Percentiles rank a stretch among this genome's conserved stretches.
phyloP scores from a whole-genome alignment of 2,113 vertebrate species.

The Syngnathus scovelli region DNA sequence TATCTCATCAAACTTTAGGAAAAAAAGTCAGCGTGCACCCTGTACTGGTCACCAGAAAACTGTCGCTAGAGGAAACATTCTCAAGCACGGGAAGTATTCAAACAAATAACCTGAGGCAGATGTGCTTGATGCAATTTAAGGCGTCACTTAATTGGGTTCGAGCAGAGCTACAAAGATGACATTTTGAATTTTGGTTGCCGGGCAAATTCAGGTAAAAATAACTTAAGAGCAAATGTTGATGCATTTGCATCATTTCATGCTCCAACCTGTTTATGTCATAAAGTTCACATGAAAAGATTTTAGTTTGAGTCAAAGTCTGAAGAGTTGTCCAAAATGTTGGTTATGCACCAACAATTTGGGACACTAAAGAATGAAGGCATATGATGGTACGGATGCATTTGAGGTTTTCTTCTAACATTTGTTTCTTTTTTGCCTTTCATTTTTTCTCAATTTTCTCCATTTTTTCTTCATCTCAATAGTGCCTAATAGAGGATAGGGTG shows the following conservation, averaged over 20 bases:
- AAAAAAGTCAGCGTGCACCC: no score
- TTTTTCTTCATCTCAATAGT: neutral
- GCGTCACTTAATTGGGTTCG: neutral
- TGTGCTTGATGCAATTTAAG: neutral
- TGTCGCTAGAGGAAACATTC: no score
- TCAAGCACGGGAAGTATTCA: neutral
- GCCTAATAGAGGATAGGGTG: neutral
- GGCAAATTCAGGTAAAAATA: conserved; percentile 1
- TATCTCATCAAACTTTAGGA: neutral
- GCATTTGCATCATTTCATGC: neutral
- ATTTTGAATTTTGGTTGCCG: neutral
- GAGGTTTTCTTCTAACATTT: neutral
- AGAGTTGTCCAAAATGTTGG: neutral
- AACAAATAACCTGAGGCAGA: neutral
- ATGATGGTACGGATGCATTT: neutral
- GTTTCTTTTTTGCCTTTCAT: neutral
- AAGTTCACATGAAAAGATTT: neutral
- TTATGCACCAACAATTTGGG: neutral
- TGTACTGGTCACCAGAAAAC: neutral
- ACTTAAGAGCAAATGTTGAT: neutral
- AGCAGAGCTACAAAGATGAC: neutral
- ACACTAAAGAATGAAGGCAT: no score
- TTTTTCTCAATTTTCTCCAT: neutral
- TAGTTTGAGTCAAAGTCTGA: neutral
- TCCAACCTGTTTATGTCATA: neutral